Evolutionary conservation across 2,888 invertebrate species (phyloP), one percentile per base, ranked within the genome.

Genomic region (Tigriopus californicus): DNA sequence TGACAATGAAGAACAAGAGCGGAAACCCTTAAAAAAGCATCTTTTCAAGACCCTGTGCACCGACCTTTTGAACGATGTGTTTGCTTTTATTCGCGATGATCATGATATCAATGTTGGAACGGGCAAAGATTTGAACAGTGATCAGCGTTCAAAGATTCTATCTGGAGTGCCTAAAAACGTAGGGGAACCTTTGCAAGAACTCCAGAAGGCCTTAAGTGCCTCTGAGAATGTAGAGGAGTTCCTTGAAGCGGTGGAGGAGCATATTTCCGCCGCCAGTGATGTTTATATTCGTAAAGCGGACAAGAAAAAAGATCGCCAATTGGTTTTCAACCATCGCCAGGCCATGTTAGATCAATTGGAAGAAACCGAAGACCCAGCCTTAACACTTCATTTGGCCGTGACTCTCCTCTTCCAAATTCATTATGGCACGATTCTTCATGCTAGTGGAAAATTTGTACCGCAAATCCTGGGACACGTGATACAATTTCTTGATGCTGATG

Each of bases 401-500:
- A 74, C 88, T 62, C 76, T 89, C 47, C 77, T 92, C 60, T 91
- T 89, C 68, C 85, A 85, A 56, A 79, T 80, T 11, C 75, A 81
- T 2, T 86, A 85, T 1, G 85, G 63, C 66, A 80, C 77, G 65
- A 85, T 90, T 75, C 68, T 95, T 25, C 89, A 94, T 71, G 90
- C 90, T 13, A 92, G 94, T 25, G 97, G 97, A 0, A 81, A 88
- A 69, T 90, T 90, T 73, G 89, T 97, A 12, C 82, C 89, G 0
- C 75, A 80, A 18, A 78, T 95, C 64, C 75, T 94, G 51, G 68
- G 76, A 1, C 84, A 79, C 69, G 75, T 95, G 57, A 80, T 82
- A 64, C 74, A 77, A 22, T 79, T 80, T 65, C 70, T 94, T 55
- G 78, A 77, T 62, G 74, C 76, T 24, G 81, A 83, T 6, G 78